phyloP scores from a whole-genome alignment of 2,888 invertebrate genomes.

The Eupithecia vulgata region DNA sequence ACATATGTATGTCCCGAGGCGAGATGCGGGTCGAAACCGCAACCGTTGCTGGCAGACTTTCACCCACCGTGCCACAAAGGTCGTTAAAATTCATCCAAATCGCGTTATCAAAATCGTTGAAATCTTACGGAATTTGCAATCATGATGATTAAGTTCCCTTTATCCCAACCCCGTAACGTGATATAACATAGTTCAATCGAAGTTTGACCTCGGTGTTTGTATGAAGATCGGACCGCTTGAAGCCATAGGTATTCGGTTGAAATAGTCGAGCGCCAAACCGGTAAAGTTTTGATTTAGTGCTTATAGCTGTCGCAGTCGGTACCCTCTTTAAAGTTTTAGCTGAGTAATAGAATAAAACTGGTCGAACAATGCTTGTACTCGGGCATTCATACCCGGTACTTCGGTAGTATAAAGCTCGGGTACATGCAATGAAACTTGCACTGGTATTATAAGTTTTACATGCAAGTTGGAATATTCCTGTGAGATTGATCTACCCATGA shows the following conservation, averaged over 20 bases:
- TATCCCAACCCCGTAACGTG: conserved; percentile 42
- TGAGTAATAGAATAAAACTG: conserved; percentile 82
- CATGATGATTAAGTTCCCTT: conserved; percentile 13
- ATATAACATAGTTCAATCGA: conserved; percentile 54
- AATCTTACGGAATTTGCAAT: neutral
- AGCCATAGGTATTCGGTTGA: conserved; percentile 68
- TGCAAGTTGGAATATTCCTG: neutral
- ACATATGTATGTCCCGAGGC: too few relatives aligned
- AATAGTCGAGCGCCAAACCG: conserved; percentile 67
- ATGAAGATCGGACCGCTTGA: conserved; percentile 67
- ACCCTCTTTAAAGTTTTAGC: conserved; percentile 79
- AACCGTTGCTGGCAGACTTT: too few relatives aligned
- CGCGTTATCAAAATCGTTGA: neutral
- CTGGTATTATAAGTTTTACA: neutral
- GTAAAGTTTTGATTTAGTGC: conserved; percentile 83
- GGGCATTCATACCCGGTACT: conserved; percentile 68
- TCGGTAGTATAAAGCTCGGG: conserved; percentile 39
- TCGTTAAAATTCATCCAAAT: too few relatives aligned
- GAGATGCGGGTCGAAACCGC: too few relatives aligned
- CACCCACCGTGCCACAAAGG: too few relatives aligned
- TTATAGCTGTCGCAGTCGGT: conserved; percentile 77
- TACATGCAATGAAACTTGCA: conserved; percentile 12
- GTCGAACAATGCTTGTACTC: conserved; percentile 72
- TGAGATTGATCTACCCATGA: neutral
- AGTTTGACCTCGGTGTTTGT: conserved; percentile 59